Base-by-base conservation (phyloP, 53 echinoderm and acorn worm genomes). In the Temnopleurus reevesii region DNA sequence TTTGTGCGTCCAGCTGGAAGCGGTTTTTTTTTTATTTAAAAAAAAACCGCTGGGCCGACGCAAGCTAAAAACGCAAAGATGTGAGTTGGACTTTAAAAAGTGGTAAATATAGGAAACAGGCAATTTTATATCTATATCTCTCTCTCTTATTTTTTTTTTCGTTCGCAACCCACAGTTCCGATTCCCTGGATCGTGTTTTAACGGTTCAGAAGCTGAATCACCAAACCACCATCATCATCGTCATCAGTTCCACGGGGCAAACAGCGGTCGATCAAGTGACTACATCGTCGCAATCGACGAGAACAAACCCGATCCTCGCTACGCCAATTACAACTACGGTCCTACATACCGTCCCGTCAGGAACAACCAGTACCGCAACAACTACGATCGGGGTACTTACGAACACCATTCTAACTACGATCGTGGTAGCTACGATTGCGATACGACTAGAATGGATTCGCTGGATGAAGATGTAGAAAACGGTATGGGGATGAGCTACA, bases 291-390 rank as follows among this genome's bases (percentile, higher is more conserved):
- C 86, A 60, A 61, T 85, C 61, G 86, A 85, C 86, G 86, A 85
- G 25, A 85, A 61, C 61, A 85, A 85, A n/a, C 61, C 86, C 43
- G 86, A 85, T 28, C 46, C 43, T 1, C 86, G 86, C 31, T 61
- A 36, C 30, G 6, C 34, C 86, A 60, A 85, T 19, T 96, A 96
- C 86, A 93, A 93, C 90, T 95, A 95, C 89, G 91, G 89, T 1
- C 88, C 93, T 12, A 85, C 60, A 53, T 95, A 95, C 64, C 81
- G 91, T 28, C 91, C 93, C 18, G 89, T 92, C 18, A 55, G 91
- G 17, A 92, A 84, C 81, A 79, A 77, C 55, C 54, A 90, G 5
- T 92, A 71, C 36, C 44, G 41, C 45, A 51, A 43, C 31, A 86
- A 66, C 46, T 47, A 66, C 55, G 86, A 85, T 5, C 18, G 17